These are phyloP conservation scores for Antechinus flavipes DNA, from an alignment of 2,113 vertebrate genomes.

Conservation along the genomic window DNA sequence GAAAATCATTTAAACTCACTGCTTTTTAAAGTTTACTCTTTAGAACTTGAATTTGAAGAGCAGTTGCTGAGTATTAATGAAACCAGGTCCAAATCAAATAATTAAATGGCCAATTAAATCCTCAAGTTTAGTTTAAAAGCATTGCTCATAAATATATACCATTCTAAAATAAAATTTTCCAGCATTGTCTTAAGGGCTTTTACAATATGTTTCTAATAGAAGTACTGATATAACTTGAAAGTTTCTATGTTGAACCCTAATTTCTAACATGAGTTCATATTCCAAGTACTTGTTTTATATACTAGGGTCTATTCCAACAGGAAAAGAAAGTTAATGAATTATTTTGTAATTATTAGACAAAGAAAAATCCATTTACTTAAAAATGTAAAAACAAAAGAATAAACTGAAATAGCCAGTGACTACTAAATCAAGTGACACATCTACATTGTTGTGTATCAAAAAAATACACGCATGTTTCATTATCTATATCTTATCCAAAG, in stretches of 20 bases:
- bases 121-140: constrained; percentile 24
- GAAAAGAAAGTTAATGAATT: constrained; percentile 84
- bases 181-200: constrained; percentile 74
- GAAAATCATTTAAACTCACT: not conserved
- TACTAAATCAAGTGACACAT: constrained; percentile 86
- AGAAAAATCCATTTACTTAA: constrained; percentile 96
- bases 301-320: constrained; percentile 63
- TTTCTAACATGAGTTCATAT: constrained; percentile 78
- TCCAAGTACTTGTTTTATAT: constrained; percentile 66
- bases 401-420: constrained; percentile 92
- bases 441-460: constrained; percentile 83
- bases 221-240: constrained; percentile 74
- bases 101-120: not conserved
- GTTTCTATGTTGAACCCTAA: constrained; percentile 55
- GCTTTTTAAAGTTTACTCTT: not conserved
- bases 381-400: constrained; percentile 88
- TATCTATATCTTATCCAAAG: constrained; percentile 67
- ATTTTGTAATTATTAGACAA: constrained; percentile 91
- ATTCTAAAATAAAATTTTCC: constrained; percentile 65
- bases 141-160: constrained; percentile 39
- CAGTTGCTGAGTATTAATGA: not conserved
- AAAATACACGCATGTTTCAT: constrained; percentile 73
- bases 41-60: not conserved
- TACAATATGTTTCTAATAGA: constrained; percentile 61
- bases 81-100: not conserved